Evolutionary conservation across 2,113 vertebrate genomes (phyloP).

Genomic region (Strix aluco): DNA sequence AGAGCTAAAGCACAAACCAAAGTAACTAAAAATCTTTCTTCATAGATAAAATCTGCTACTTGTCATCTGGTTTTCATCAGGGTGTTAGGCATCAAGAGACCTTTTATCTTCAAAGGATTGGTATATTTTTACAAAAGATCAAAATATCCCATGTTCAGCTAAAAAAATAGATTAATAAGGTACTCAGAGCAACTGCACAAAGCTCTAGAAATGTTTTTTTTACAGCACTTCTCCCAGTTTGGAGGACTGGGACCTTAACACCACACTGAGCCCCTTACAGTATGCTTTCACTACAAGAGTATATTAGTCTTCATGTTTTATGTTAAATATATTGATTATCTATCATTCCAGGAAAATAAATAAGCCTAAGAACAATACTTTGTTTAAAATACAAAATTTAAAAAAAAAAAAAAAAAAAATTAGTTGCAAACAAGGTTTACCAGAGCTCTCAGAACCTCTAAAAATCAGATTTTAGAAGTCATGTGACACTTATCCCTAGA

Average conservation of each 20-base stretch:
- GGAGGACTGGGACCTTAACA: neutral
- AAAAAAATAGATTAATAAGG: neutral
- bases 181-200: neutral
- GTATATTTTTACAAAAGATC: neutral
- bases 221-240: neutral
- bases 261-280: neutral
- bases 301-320: neutral
- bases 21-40: neutral
- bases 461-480: neutral
- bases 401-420: neutral
- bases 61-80: neutral
- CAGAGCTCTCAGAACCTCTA: neutral
- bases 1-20: neutral
- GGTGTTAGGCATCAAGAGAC: neutral
- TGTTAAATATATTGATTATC: neutral
- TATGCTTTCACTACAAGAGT: neutral
- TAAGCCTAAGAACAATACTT: neutral
- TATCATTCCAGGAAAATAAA: neutral
- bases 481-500: neutral
- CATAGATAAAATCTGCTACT: neutral
- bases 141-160: neutral
- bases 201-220: neutral
- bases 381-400: neutral
- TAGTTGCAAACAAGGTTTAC: neutral
- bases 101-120: neutral